Percentiles rank a stretch among this genome's conserved stretches.
These are phyloP conservation scores for Tipula unca DNA, from an alignment of 2,888 invertebrate species.

Conservation along the genomic window DNA sequence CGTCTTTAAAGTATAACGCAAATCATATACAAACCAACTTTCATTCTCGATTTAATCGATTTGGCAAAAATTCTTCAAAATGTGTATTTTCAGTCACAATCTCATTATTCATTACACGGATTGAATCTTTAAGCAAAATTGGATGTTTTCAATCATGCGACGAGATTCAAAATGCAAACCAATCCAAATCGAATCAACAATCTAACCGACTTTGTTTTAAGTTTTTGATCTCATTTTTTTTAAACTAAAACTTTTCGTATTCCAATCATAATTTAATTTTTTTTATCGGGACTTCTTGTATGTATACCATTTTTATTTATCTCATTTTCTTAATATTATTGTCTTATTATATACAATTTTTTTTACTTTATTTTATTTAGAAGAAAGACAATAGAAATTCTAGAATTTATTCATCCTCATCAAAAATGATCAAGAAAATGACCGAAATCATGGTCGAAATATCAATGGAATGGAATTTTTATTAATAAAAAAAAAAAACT, in stretches of 20 bases:
- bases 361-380: neutral
- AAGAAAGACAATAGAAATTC: neutral
- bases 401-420: slow-evolving; percentile 14
- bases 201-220: neutral
- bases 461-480: slow-evolving; percentile 17
- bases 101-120: neutral
- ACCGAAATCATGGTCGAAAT: slow-evolving; percentile 17
- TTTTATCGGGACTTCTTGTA: neutral
- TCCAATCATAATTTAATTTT: neutral
- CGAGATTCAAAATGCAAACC: neutral
- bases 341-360: neutral
- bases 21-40: too few species aligned
- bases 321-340: slow-evolving; percentile 8
- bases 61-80: too few species aligned
- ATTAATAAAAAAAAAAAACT: slow-evolving; percentile 19
- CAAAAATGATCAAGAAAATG: slow-evolving; percentile 14
- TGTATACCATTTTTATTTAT: neutral
- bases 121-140: neutral
- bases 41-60: too few species aligned
- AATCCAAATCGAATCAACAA: neutral
- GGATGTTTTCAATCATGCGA: neutral
- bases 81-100: neutral
- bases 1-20: too few species aligned
- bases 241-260: neutral
- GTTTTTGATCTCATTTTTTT: neutral